Conservation (phyloP, 2,113 vertebrate species). For the Illadopsis cleaveri region DNA sequence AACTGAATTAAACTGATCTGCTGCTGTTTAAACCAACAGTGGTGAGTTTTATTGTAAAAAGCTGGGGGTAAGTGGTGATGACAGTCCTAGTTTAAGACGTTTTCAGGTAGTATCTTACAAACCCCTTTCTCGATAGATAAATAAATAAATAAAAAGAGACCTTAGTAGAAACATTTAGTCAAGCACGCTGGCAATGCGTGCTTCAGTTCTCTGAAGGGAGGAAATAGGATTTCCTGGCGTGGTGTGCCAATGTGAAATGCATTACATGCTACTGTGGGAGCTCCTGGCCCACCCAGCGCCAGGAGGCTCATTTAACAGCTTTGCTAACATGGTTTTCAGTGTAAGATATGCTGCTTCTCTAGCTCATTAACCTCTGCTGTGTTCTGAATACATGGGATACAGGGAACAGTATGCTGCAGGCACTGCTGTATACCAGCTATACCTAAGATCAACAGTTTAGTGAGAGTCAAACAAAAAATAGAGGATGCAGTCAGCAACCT, state of each 20-base stretch:
- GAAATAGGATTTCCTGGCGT: constrained; percentile 37
- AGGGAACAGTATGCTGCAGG: neutral
- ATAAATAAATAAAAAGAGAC: neutral
- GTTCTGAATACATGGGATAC: neutral
- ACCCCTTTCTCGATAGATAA: neutral
- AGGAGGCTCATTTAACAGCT: neutral
- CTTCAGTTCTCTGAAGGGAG: neutral
- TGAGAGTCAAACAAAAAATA: neutral
- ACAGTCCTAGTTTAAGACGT: neutral
- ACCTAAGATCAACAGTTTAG: neutral
- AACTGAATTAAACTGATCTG: neutral
- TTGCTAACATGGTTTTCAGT: neutral
- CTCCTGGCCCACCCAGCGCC: neutral
- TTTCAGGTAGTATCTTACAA: neutral
- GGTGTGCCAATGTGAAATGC: neutral
- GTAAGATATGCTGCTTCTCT: neutral
- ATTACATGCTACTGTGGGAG: neutral
- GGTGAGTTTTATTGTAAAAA: neutral
- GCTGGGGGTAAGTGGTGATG: neutral
- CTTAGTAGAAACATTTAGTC: neutral
- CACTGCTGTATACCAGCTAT: neutral
- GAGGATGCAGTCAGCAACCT: neutral
- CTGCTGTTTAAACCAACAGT: neutral
- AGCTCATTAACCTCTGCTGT: neutral
- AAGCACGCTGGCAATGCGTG: neutral